Evolutionary conservation across 2,888 invertebrate species (phyloP).

Genomic region (Rhamnusium bicolor): DNA sequence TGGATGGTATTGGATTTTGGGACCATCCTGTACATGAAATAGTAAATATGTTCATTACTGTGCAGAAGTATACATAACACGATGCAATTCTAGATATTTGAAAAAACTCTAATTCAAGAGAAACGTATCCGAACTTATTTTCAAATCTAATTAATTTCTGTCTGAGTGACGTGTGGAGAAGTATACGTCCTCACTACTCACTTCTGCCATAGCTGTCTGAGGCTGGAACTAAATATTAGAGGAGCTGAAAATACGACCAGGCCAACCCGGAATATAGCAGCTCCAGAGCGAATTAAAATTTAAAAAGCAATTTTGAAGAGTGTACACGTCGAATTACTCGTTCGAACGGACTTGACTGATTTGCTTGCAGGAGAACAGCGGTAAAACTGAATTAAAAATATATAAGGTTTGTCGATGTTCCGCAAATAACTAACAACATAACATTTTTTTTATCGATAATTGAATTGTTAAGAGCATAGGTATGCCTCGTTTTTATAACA

Average conservation of each 20-base stretch:
- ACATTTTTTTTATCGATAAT: conserved; percentile 25
- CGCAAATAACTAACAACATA: conserved; percentile 21
- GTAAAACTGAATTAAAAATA: conserved; percentile 55
- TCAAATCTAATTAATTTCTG: conserved; percentile 36
- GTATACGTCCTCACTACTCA: conserved; percentile 16
- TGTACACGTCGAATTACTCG: conserved; percentile 61
- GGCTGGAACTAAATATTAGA: conserved; percentile 51
- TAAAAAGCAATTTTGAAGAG: conserved; percentile 66
- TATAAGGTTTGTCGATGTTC: conserved; percentile 34
- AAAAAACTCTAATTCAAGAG: conserved; percentile 2
- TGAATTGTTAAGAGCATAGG: conserved; percentile 21
- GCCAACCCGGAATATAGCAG: conserved; percentile 43
- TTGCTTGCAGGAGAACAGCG: conserved; percentile 51
- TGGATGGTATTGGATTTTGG: too few relatives aligned
- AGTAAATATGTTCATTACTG: neutral
- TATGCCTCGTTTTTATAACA: neutral
- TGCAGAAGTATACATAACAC: neutral
- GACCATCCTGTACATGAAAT: too few relatives aligned
- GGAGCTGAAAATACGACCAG: conserved; percentile 47
- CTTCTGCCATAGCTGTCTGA: conserved; percentile 9
- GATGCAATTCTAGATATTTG: neutral
- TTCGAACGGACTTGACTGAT: conserved; percentile 59
- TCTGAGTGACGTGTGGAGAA: conserved; percentile 28
- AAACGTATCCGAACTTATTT: conserved; percentile 30
- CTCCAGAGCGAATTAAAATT: conserved; percentile 60